Base-by-base conservation (phyloP, 37 sponge, comb jelly and placozoan genomes). In the Halichondria panicea region DNA sequence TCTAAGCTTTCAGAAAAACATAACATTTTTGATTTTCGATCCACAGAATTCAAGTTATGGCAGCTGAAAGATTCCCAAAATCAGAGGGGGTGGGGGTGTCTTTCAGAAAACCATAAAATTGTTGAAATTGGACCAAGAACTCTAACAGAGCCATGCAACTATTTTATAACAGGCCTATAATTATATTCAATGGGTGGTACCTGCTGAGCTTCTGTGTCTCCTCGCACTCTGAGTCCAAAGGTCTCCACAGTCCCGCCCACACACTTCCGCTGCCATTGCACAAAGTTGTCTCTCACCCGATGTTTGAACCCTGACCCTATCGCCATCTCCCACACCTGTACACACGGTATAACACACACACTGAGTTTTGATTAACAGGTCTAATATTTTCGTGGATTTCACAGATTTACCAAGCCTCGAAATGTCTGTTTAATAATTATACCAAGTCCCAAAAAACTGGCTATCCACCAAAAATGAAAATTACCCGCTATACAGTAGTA, bases 221-320 rank as follows among this genome's bases (percentile, higher is more conserved):
- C 69, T 60, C 66, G 72, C 28, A 78, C 33, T 3, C 89, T 60
- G 22, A 89, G 55, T 25, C 84, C 84, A 61, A 37, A 74, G 2
- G 75, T 79, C 35, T 42, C 68, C 15, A 70, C 27, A 0, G 11
- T 8, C 1, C 63, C 62, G 1, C 45, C 54, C 3, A 30, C 19
- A 2, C 64, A 25, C 55, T 69, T 62, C 28, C 31, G 24, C 72
- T 82, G 83, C 89, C 89, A 88, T 63, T 89, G 84, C 2, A 89
- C 75, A 66, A 83, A 76, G 48, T 59, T 78, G 28, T 89, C 84
- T 62, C 68, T 89, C 43, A 77, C 43, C 12, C 88, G 69, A 28
- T 69, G 62, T 7, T 83, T 75, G 40, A 57, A 60, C 46, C 54
- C 43, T n/a, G 76, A 3, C 19, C 60, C 84, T 36, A 83, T 4